phyloP scores from a whole-genome alignment of 1,140 invertebrate genomes.

The Oreohelix idahoensis region DNA sequence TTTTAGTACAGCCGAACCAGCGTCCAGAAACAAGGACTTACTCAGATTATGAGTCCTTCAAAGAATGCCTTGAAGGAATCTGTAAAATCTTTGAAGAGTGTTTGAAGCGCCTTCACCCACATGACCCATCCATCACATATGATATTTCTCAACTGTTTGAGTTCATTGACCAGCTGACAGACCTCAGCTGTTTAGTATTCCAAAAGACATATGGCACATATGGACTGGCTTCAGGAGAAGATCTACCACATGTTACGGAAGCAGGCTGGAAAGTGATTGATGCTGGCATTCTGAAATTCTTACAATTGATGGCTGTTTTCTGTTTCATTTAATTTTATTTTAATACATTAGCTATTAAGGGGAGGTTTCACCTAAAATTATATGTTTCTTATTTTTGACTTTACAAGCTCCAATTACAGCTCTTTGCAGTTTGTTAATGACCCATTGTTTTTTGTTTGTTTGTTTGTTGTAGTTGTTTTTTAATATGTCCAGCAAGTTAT shows the following conservation, averaged over 20 bases:
- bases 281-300: too few relatives aligned
- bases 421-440: too few relatives aligned
- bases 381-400: too few relatives aligned
- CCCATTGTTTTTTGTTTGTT: too few relatives aligned
- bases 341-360: too few relatives aligned
- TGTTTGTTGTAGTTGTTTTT: too few relatives aligned
- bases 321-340: too few relatives aligned
- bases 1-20: slow-evolving; percentile 89
- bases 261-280: slow-evolving; percentile 80
- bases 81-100: slow-evolving; percentile 74
- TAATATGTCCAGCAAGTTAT: too few relatives aligned
- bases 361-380: too few relatives aligned
- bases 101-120: slow-evolving; percentile 91
- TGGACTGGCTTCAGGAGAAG: slow-evolving; percentile 99
- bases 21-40: slow-evolving; percentile 92
- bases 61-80: slow-evolving; percentile 93
- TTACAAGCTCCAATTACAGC: too few relatives aligned
- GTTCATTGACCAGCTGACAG: slow-evolving; percentile 95
- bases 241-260: slow-evolving; percentile 94
- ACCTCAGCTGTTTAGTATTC: slow-evolving; percentile 93
- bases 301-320: too few relatives aligned
- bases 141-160: slow-evolving; percentile 98
- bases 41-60: slow-evolving; percentile 95
- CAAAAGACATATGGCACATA: slow-evolving; percentile 80
- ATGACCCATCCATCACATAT: slow-evolving; percentile 96